Evolutionary conservation across 2,113 vertebrate species (phyloP).

Genomic region (Spizaetus ornatus): DNA sequence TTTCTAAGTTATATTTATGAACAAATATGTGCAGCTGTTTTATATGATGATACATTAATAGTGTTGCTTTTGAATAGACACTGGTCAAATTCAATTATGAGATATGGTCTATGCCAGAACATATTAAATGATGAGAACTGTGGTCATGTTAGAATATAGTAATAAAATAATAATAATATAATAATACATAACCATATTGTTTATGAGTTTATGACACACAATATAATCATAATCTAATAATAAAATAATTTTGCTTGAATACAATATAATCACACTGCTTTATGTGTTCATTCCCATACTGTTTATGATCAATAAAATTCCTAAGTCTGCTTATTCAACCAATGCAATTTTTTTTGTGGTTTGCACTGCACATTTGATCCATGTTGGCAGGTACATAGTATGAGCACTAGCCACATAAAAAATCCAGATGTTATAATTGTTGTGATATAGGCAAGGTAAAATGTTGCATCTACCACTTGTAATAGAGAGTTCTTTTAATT

Average conservation of each 20-base stretch:
- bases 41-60: constrained; percentile 26
- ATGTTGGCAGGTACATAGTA: not conserved
- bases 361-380: not conserved
- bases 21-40: constrained; percentile 38
- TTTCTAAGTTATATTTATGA: constrained; percentile 21
- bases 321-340: not conserved
- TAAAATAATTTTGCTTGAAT: not conserved
- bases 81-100: not conserved
- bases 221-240: not conserved
- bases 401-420: not conserved
- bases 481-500: not conserved
- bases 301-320: not conserved
- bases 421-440: not conserved
- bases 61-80: not conserved
- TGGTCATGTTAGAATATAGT: not conserved
- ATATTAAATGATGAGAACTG: not conserved
- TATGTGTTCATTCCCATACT: not conserved
- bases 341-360: not conserved
- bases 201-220: not conserved
- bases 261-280: not conserved
- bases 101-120: not conserved
- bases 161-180: not conserved
- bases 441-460: not conserved
- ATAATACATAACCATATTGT: not conserved
- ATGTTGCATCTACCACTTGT: not conserved